Conservation (phyloP, 2,797 vertebrate genomes). For the Myripristis murdjan region DNA sequence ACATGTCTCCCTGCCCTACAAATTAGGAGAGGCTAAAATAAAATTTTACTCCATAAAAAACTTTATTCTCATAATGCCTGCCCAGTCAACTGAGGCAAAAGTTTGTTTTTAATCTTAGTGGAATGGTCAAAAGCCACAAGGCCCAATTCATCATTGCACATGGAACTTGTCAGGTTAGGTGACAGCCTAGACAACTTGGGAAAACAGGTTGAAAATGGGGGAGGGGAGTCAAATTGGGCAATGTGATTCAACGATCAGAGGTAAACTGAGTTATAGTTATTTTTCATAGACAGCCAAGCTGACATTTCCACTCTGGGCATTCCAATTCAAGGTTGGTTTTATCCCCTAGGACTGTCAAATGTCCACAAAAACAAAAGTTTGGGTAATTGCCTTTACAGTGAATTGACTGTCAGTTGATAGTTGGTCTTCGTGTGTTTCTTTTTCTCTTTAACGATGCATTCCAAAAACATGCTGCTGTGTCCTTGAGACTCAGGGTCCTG, state of each 20-base stretch:
- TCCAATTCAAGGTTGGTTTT: conserved; percentile 23
- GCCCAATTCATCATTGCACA: conserved; percentile 61
- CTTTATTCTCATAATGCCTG: background rate
- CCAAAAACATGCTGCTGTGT: too few species aligned
- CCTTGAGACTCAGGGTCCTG: too few species aligned
- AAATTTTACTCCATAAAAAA: conserved; percentile 1
- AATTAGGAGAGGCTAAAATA: background rate
- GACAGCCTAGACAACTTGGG: conserved; percentile 33
- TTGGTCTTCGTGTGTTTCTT: too few species aligned
- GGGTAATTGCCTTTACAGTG: too few species aligned
- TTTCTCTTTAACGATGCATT: too few species aligned
- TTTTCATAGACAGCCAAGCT: conserved; percentile 8
- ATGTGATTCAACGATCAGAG: conserved; percentile 36
- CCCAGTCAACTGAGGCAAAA: conserved; percentile 6
- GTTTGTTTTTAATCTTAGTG: conserved; percentile 21
- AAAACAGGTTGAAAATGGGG: conserved; percentile 12
- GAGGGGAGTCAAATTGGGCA: conserved; percentile 33
- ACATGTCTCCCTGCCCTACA: background rate
- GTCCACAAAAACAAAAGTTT: background rate
- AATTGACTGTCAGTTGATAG: too few species aligned
- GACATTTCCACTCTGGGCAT: background rate
- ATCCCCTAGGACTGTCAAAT: conserved; percentile 21
- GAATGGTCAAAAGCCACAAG: conserved; percentile 36
- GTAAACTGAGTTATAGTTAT: conserved; percentile 37
- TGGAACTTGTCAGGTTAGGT: conserved; percentile 55